phyloP scores from a whole-genome alignment of 2,797 vertebrate species.

The Parauchenoglanis punctatus region DNA sequence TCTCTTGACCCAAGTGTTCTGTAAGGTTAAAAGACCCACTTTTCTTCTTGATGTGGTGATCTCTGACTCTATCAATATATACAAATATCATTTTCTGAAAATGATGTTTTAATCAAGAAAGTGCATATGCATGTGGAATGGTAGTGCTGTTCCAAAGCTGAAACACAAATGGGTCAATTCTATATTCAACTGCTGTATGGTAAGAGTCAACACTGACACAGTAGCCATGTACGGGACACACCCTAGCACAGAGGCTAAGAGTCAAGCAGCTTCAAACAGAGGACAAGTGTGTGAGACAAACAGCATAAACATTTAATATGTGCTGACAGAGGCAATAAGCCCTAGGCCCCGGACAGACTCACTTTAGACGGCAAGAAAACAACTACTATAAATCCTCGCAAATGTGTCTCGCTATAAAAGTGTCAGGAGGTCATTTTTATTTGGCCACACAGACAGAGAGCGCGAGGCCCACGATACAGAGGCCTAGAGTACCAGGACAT shows the following conservation, averaged over 20 bases:
- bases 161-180: background rate
- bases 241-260: conserved; percentile 35
- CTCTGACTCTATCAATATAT: background rate
- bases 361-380: conserved; percentile 51
- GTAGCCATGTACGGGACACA: background rate
- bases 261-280: conserved; percentile 56
- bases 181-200: background rate
- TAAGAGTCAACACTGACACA: background rate
- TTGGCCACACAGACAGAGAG: conserved; percentile 54
- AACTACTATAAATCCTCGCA: conserved; percentile 59
- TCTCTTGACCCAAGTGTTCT: background rate
- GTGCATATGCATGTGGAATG: background rate
- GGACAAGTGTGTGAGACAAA: conserved; percentile 60
- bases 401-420: conserved; percentile 59
- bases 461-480: conserved; percentile 33
- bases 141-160: background rate
- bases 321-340: conserved; percentile 60
- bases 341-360: conserved; percentile 55
- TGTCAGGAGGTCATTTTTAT: conserved; percentile 60
- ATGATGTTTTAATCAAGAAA: background rate
- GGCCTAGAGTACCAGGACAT: conserved; percentile 19
- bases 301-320: conserved; percentile 60
- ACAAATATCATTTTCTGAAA: background rate
- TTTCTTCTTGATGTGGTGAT: background rate
- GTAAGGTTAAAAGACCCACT: background rate